These are phyloP conservation scores for Petrolisthes manimaculis DNA, from an alignment of 2,888 invertebrate genomes.

Conservation along the genomic window DNA sequence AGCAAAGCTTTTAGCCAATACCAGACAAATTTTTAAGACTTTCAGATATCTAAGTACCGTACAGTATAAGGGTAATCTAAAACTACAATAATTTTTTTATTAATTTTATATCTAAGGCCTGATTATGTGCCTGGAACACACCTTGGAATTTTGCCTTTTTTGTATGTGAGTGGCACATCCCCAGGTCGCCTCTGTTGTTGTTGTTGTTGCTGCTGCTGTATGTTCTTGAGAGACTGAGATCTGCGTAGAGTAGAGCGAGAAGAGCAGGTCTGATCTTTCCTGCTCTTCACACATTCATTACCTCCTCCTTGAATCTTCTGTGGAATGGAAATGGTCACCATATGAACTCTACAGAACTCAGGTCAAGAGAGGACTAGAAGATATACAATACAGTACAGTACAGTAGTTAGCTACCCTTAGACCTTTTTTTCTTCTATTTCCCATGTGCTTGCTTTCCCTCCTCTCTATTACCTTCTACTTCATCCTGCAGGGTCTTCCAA, in stretches of 20 bases:
- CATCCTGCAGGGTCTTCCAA: too few relatives aligned
- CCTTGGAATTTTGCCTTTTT: slow-evolving; percentile 60
- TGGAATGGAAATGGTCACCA: neutral
- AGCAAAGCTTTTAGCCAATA: too few relatives aligned
- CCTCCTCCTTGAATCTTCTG: neutral
- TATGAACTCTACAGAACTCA: neutral
- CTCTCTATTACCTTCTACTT: too few relatives aligned
- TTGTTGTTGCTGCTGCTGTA: slow-evolving; percentile 22
- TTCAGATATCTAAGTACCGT: too few relatives aligned
- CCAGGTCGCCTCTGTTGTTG: slow-evolving; percentile 17
- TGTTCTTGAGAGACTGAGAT: slow-evolving; percentile 49
- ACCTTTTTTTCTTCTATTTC: too few relatives aligned
- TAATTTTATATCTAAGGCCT: too few relatives aligned
- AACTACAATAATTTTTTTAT: too few relatives aligned
- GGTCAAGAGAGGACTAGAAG: neutral
- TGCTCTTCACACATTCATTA: neutral
- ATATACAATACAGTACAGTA: too few relatives aligned
- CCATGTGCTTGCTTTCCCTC: too few relatives aligned
- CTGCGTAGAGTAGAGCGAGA: slow-evolving; percentile 29
- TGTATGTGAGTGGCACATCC: slow-evolving; percentile 48
- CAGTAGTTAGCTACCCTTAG: too few relatives aligned
- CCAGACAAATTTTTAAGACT: too few relatives aligned
- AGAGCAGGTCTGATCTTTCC: neutral
- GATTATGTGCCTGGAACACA: slow-evolving; percentile 2
- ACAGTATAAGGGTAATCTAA: too few relatives aligned